Evolutionary conservation across 2,113 vertebrate genomes (phyloP).

Genomic region (Sylvilagus bachmani): DNA sequence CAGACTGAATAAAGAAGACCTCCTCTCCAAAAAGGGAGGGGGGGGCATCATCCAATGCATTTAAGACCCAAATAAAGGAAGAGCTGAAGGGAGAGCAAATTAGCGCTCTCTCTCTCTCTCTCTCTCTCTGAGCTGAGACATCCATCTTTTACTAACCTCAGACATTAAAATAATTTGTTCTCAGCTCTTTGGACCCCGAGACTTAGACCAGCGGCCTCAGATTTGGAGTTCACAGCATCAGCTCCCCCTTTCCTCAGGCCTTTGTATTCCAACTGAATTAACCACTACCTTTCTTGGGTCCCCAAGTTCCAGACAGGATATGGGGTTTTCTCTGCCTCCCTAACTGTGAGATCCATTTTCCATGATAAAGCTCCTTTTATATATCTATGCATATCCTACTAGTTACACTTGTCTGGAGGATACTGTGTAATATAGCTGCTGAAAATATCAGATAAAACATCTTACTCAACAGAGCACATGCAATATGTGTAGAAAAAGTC

Average conservation of each 20-base stretch:
- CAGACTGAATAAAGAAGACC: background rate
- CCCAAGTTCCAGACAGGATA: background rate
- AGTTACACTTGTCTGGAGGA: background rate
- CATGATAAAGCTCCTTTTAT: background rate
- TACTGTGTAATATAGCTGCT: background rate
- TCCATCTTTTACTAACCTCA: background rate
- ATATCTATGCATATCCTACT: background rate
- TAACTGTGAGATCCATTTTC: background rate
- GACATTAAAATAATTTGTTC: background rate
- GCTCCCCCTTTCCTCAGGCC: no score
- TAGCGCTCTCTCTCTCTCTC: background rate
- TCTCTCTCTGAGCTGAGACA: background rate
- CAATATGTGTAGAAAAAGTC: background rate
- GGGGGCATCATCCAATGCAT: no score
- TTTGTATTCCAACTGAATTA: background rate
- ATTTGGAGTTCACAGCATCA: no score
- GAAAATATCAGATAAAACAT: background rate
- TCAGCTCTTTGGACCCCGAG: background rate
- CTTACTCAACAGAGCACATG: background rate
- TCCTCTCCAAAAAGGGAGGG: background rate
- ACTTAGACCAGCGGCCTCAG: background rate
- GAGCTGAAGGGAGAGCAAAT: background rate
- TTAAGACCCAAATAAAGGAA: background rate
- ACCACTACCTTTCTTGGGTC: background rate
- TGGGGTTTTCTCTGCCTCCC: background rate